Percentiles rank a stretch among this genome's conserved stretches.
These are phyloP conservation scores for Mormyrops boulengeri DNA, from an alignment of 2,797 vertebrate genomes.

Conservation along the genomic window DNA sequence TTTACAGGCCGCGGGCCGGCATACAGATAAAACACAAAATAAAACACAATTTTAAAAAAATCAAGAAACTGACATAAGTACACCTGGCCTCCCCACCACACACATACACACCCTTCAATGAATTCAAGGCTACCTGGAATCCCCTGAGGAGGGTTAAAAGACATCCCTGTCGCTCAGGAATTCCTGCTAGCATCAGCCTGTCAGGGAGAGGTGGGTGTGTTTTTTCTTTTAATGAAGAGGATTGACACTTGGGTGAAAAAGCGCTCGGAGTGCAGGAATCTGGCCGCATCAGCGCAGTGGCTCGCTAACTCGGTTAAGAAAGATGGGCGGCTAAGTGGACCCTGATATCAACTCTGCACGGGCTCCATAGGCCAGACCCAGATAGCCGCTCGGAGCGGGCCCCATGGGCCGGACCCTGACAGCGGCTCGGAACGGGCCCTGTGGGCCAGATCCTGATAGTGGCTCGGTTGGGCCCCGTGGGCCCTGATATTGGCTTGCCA, in stretches of 20 bases:
- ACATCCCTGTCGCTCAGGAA: conserved; percentile 55
- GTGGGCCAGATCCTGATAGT: no score
- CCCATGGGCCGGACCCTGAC: no score
- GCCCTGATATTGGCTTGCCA: no score
- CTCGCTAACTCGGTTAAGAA: conserved; percentile 61
- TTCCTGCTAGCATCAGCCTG: conserved; percentile 65
- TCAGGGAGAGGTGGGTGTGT: conserved; percentile 35
- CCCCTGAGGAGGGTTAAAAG: conserved; percentile 51
- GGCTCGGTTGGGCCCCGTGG: no score
- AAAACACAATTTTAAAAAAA: conserved; percentile 25
- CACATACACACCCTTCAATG: conserved; percentile 23
- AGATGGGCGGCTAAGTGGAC: conserved; percentile 11
- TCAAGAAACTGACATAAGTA: conserved; percentile 17
- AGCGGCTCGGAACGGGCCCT: no score
- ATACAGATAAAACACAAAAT: conserved; percentile 33
- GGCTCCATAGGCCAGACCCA: neutral
- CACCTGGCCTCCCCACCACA: neutral
- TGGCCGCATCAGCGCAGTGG: conserved; percentile 40
- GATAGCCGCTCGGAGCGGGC: accelerated
- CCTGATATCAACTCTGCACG: neutral
- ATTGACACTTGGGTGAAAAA: conserved; percentile 54
- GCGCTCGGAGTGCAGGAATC: conserved; percentile 52
- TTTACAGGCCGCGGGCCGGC: conserved; percentile 62
- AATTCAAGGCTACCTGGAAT: conserved; percentile 37
- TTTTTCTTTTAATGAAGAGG: conserved; percentile 45